A percentile compares a stretch with the other conserved stretches of the same genome.
These are phyloP conservation scores for Seladonia tumulorum DNA, from an alignment of 2,888 invertebrate genomes.

Conservation along the genomic window DNA sequence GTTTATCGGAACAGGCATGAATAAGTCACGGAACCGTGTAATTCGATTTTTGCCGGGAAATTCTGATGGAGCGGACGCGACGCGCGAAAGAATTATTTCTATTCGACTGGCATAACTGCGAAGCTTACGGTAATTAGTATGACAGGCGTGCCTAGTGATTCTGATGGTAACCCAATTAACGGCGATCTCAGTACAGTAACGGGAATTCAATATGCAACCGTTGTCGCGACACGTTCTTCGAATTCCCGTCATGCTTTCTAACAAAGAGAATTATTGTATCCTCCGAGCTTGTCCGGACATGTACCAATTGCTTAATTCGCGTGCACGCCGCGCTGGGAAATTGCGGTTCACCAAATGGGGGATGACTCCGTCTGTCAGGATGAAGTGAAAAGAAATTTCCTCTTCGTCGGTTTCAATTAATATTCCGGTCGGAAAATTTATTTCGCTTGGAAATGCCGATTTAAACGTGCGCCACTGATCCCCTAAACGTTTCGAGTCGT, in stretches of 20 bases:
- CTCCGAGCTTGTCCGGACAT: slow-evolving; percentile 48
- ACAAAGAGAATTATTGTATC: slow-evolving; percentile 54
- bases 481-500: background rate
- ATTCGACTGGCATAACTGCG: slow-evolving; percentile 22
- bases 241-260: slow-evolving; percentile 59
- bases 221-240: slow-evolving; percentile 52
- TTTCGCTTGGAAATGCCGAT: background rate
- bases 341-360: background rate
- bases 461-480: background rate
- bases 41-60: background rate
- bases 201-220: slow-evolving; percentile 53
- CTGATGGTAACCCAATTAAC: slow-evolving; percentile 54
- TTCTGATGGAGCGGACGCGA: background rate
- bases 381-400: background rate
- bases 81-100: slow-evolving; percentile 36
- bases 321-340: slow-evolving; percentile 22
- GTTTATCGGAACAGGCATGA: background rate
- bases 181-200: slow-evolving; percentile 57
- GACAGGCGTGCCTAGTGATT: slow-evolving; percentile 54
- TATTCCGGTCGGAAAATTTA: background rate
- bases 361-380: background rate
- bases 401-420: background rate
- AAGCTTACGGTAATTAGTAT: slow-evolving; percentile 52
- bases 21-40: background rate
- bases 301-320: slow-evolving; percentile 49